Percentiles rank a stretch among this genome's conserved stretches.
phyloP scores from a whole-genome alignment of 2,888 invertebrate species.

The Rotaria sp. region DNA sequence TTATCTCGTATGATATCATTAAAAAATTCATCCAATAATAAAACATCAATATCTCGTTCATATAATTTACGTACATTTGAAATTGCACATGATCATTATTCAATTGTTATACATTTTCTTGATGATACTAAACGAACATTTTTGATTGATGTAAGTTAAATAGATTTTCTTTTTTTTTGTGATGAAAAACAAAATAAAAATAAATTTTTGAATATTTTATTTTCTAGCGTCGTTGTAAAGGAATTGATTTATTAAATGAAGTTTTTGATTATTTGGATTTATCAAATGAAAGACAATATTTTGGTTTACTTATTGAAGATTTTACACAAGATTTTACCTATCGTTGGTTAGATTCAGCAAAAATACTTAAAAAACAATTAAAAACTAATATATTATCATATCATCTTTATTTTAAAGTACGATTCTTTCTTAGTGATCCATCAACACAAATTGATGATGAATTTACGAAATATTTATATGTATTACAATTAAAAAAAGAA shows the following conservation, averaged over 20 bases:
- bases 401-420: conserved; percentile 65
- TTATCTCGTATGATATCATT: background rate
- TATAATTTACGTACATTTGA: background rate
- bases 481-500: conserved; percentile 85
- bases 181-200: no score
- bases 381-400: conserved; percentile 53
- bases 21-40: background rate
- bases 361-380: conserved; percentile 81
- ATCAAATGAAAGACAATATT: conserved; percentile 78
- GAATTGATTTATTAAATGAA: conserved; percentile 76
- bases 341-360: conserved; percentile 91
- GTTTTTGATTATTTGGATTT: conserved; percentile 90
- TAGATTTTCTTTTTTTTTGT: no score
- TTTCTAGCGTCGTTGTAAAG: conserved; percentile 81
- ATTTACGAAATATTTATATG: conserved; percentile 86
- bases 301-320: conserved; percentile 86
- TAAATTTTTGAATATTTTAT: background rate
- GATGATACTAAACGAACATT: conserved; percentile 89
- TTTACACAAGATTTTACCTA: conserved; percentile 61
- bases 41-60: background rate
- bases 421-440: conserved; percentile 94
- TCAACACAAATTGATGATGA: conserved; percentile 75
- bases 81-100: background rate
- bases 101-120: conserved; percentile 78
- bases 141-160: conserved; percentile 71